Evolutionary conservation across 1,140 invertebrate species (phyloP), one percentile per base, ranked within the genome.

Genomic region (Aleiodes sp.): DNA sequence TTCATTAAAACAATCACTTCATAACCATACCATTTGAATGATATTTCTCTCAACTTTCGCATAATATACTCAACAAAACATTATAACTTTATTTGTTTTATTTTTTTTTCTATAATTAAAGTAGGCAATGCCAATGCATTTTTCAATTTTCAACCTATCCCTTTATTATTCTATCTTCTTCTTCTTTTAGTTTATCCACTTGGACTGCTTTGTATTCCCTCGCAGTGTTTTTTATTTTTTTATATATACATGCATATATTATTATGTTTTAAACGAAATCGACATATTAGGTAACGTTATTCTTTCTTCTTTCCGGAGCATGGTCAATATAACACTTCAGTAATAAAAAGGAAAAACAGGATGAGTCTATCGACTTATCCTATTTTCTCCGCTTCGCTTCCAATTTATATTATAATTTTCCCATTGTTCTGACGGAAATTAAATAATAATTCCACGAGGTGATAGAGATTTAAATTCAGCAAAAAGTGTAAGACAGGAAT

Each of bases 41-140:
- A 12, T 76, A 76, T 75, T 80, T 76, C 75, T 74, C 75, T 80
- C 77, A 85, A 84, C 82, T 79, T 79, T 82, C 74, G 75, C 80
- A 83, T 81, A 82, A 81, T 80, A 82, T 80, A 80, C 69, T 83
- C 80, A 84, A 84, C 81, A 84, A 83, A 86, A 84, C 74, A 75
- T 78, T 74, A 80, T 52, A 56, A 71, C 67, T 76, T 77, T 77
- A 70, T 76, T 73, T 75, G 76, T 76, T 74, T 75, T n/a, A n/a
- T n/a, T n/a, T n/a, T n/a, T 69, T 61, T 75, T 69, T 73, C 75
- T 75, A 65, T 74, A 71, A 68, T 76, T 75, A 67, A 73, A 75
- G 68, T 68, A 72, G 73, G 72, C 74, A 72, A 24, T 70, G 75
- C 68, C 70, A 65, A 73, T 75, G 73, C 68, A 75, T 75, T 68